Base-by-base conservation (phyloP, 2,797 vertebrate genomes). In the Cuniculus paca region DNA sequence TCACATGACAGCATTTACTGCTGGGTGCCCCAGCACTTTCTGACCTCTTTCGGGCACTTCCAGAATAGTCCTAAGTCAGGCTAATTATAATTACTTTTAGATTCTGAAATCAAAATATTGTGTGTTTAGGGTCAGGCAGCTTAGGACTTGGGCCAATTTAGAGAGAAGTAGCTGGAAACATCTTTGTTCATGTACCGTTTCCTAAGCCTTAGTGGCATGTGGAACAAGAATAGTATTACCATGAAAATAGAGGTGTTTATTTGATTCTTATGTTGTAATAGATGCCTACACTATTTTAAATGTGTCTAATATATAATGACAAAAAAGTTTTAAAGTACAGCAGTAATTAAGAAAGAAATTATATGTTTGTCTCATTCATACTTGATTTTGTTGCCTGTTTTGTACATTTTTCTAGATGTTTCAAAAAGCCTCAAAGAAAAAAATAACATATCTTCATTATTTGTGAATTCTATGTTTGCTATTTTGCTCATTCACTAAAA, bases 11-110 rank as follows among this genome's bases (percentile, higher is more conserved):
- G 22, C 5, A 3, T 92, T 95, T 93, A 63, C 82, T 85, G 16
- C 56, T 80, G 24, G 36, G 39, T n/a, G 7, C 79, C 12, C 19
- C 26, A 65, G 24, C 60, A 26, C 61, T 91, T 68, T 89, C 65
- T 93, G 78, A 88, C 74, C 52, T 84, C 48, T 54, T 85, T 83
- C 93, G 34, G 52, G 75, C 42, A 88, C 79, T 95, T 95, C 42
- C 16, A 85, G 61, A 90, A 36, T n/a, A 79, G 42, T 90, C 58
- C 60, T 42, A 79, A 85, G 16, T 70, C 28, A 83, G 70, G 16
- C 26, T 68, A 56, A 82, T 82, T 65, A 68, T 28, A 94, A 36
- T 87, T 84, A 90, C 92, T 96, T 93, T 90, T 91, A 60, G 48
- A 80, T 84, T 52, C 54, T 86, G 61, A 82, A 63, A 88, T 95